phyloP scores from a whole-genome alignment of 2,888 invertebrate genomes.

The Agrilus cyanescens region DNA sequence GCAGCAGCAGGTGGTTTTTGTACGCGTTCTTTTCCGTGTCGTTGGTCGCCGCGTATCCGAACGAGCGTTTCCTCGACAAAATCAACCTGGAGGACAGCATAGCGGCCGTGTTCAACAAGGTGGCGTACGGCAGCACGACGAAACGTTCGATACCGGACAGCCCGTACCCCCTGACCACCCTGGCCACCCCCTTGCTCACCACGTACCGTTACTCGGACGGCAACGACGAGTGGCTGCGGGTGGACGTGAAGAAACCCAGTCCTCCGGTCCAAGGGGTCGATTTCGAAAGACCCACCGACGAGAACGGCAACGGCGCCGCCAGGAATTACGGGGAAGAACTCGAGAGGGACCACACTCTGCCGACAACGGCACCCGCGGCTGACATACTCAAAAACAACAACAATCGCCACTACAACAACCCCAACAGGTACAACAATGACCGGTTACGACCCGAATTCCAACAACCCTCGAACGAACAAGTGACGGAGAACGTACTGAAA shows the following conservation, averaged over 20 bases:
- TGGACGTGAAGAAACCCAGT: slow-evolving; percentile 29
- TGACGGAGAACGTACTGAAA: slow-evolving; percentile 30
- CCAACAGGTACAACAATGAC: slow-evolving; percentile 44
- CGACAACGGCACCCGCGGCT: slow-evolving; percentile 66
- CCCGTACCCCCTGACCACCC: slow-evolving; percentile 49
- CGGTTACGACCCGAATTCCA: slow-evolving; percentile 31
- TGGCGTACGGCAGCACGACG: slow-evolving; percentile 57
- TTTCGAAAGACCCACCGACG: slow-evolving; percentile 21
- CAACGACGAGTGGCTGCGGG: slow-evolving; percentile 33
- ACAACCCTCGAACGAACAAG: slow-evolving; percentile 21
- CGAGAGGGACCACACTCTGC: slow-evolving; percentile 61
- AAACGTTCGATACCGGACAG: slow-evolving; percentile 55
- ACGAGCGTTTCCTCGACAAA: slow-evolving; percentile 41
- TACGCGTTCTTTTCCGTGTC: slow-evolving; percentile 2
- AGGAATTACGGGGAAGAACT: slow-evolving; percentile 52
- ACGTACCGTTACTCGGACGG: slow-evolving; percentile 39
- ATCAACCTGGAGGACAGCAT: slow-evolving; percentile 52
- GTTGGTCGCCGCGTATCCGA: slow-evolving; percentile 20
- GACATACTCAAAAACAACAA: slow-evolving; percentile 67
- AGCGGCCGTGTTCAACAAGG: slow-evolving; percentile 56
- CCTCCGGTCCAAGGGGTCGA: slow-evolving; percentile 11
- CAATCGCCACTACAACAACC: slow-evolving; percentile 64
- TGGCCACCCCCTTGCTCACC: slow-evolving; percentile 49
- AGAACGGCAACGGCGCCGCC: slow-evolving; percentile 27
- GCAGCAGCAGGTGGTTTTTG: slow-evolving; percentile 5